A percentile compares a stretch with the other conserved stretches of the same genome.
Evolutionary conservation across 2,888 invertebrate species (phyloP).

Genomic region (Parelbella ahira): DNA sequence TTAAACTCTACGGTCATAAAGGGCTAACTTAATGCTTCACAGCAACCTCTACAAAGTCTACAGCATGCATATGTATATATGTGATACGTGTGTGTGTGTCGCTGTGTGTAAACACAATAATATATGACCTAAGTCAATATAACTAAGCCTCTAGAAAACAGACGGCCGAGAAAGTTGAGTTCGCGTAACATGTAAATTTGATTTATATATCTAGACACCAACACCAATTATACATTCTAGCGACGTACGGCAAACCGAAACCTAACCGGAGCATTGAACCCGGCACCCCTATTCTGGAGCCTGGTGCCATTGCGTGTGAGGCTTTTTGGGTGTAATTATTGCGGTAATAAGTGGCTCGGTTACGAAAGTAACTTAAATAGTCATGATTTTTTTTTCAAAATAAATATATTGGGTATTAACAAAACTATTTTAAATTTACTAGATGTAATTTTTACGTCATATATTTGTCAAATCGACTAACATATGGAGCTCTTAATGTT

Average conservation of each 20-base stretch:
- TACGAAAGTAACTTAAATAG: neutral
- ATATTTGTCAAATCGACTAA: no score
- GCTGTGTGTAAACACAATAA: neutral
- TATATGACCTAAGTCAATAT: conserved; percentile 17
- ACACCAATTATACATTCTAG: conserved; percentile 43
- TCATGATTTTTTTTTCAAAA: no score
- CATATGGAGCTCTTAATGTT: no score
- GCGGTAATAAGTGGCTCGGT: conserved; percentile 6
- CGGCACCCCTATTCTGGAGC: conserved; percentile 49
- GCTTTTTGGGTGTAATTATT: conserved; percentile 8
- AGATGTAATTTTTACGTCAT: no score
- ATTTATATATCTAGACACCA: conserved; percentile 44
- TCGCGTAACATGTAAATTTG: conserved; percentile 30
- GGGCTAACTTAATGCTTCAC: no score
- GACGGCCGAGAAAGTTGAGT: conserved; percentile 26
- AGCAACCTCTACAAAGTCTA: no score
- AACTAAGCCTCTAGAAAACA: conserved; percentile 3
- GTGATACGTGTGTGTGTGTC: no score
- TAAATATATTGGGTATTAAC: no score
- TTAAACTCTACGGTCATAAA: no score
- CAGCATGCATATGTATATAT: no score
- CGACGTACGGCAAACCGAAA: conserved; percentile 43
- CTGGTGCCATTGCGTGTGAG: conserved; percentile 2
- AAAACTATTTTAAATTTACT: no score
- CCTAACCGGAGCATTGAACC: conserved; percentile 51